phyloP scores from a whole-genome alignment of 2,888 invertebrate species.

The Flabesymbios commensalis region DNA sequence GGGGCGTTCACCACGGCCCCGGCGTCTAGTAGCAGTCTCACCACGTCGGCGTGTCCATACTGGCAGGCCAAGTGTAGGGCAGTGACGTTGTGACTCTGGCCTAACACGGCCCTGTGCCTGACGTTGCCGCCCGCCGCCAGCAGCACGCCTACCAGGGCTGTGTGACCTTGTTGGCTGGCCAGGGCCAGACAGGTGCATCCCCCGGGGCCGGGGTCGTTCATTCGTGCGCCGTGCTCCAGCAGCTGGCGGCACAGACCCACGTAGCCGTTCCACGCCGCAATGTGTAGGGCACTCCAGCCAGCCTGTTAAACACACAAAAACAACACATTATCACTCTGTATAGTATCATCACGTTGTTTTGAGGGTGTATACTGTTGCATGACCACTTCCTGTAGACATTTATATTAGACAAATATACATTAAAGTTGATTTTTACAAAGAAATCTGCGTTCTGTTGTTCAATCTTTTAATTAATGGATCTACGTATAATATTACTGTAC shows the following conservation, averaged over 20 bases:
- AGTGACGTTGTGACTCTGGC: slow-evolving; percentile 16
- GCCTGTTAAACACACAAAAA: slow-evolving; percentile 19
- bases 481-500: too few relatives aligned
- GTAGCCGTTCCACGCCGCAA: slow-evolving; percentile 22
- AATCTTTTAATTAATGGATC: too few relatives aligned
- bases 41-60: slow-evolving; percentile 19
- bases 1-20: slow-evolving; percentile 23
- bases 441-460: too few relatives aligned
- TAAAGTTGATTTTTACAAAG: too few relatives aligned
- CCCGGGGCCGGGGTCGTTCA: slow-evolving; percentile 17
- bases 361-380: too few relatives aligned
- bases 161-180: slow-evolving; percentile 20
- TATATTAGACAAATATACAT: too few relatives aligned
- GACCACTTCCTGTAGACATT: too few relatives aligned
- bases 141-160: slow-evolving; percentile 3
- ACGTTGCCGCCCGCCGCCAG: slow-evolving; percentile 16
- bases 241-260: slow-evolving; percentile 1
- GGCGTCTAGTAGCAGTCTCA: slow-evolving; percentile 5
- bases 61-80: slow-evolving; percentile 26
- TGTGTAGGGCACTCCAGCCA: slow-evolving; percentile 24
- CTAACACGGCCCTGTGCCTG: slow-evolving; percentile 10
- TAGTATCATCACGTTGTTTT: too few relatives aligned
- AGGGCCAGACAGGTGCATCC: slow-evolving; percentile 23
- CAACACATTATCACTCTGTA: too few relatives aligned
- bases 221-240: slow-evolving; percentile 3